Base-by-base conservation (phyloP, 2,888 invertebrate genomes). In the Sarcophaga carnaria region DNA sequence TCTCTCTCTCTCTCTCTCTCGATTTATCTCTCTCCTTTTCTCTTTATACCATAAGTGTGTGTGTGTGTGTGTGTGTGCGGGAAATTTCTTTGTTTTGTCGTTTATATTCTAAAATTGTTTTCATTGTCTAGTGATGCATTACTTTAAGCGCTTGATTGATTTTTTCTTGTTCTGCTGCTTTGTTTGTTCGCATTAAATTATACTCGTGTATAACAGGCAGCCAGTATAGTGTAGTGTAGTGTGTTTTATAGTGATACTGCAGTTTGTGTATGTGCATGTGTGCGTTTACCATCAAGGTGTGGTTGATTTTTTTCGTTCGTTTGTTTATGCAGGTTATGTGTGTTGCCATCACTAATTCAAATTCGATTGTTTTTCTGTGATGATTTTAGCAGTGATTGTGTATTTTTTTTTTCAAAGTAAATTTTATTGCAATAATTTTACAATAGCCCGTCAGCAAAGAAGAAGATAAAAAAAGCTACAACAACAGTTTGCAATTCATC, bases 131-230 rank as follows among this genome's bases (percentile, higher is more conserved):
- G 86, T 87, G 87, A 87, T 87, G 87, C 87, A 84, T 87, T 71
- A 82, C 81, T 86, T 83, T 78, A 82, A 54, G 75, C 86, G 88
- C 88, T 89, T 89, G 89, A 89, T 89, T 89, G 88, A 89, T 89
- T 89, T 89, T 88, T 83, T 80, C 82, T 77, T 88, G 88, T 85
- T 80, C 80, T 78, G 69, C 54, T 49, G 45, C 5, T 69, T 64
- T 69, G 20, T 54, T 45, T 67, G 14, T 63, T 59, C 12, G 6
- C 54, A 72, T 74, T 60, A 66, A 59, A 66, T 62, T 80, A 59
- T 67, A 62, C n/a, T 64, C 62, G 77, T 47, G 70, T 63, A 47
- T 3, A 54, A 3, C 14, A 17, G 2, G 4, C 4, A 14, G 54
- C 54, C 14, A 54, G 17, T 17, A 5, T 54, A 17, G 12, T 54